Conservation (phyloP, 1,140 invertebrate species). For the Araneus ventricosus region DNA sequence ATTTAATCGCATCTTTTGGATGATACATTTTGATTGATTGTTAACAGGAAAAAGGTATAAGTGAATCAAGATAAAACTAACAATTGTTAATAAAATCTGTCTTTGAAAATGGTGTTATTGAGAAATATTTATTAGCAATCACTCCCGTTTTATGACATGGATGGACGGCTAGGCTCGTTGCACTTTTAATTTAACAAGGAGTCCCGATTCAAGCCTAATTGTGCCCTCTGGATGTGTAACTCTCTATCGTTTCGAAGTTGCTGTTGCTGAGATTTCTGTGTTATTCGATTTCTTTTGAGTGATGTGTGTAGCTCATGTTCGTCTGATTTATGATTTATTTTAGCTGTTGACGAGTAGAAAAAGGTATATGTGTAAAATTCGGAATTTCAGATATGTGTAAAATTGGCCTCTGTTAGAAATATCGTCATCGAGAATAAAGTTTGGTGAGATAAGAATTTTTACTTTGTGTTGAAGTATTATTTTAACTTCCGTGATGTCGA, state of each 20-base stretch:
- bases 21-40: too few species aligned
- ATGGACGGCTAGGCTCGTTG: background rate
- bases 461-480: background rate
- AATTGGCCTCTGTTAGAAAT: background rate
- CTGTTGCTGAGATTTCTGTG: background rate
- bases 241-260: background rate
- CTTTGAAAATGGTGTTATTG: too few species aligned
- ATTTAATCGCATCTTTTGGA: too few species aligned
- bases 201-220: background rate
- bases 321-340: background rate
- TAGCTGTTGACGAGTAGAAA: background rate
- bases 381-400: background rate
- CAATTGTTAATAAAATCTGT: too few species aligned
- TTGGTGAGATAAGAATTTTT: background rate
- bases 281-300: background rate
- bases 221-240: background rate
- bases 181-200: constrained; percentile 54
- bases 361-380: background rate
- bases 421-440: background rate
- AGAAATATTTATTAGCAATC: too few species aligned
- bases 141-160: constrained; percentile 20
- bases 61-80: too few species aligned
- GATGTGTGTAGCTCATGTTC: background rate
- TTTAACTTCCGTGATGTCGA: too few species aligned
- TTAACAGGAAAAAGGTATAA: too few species aligned